These are phyloP conservation scores for Elysia crispata DNA, from an alignment of 2,888 invertebrate genomes.

Conservation along the genomic window DNA sequence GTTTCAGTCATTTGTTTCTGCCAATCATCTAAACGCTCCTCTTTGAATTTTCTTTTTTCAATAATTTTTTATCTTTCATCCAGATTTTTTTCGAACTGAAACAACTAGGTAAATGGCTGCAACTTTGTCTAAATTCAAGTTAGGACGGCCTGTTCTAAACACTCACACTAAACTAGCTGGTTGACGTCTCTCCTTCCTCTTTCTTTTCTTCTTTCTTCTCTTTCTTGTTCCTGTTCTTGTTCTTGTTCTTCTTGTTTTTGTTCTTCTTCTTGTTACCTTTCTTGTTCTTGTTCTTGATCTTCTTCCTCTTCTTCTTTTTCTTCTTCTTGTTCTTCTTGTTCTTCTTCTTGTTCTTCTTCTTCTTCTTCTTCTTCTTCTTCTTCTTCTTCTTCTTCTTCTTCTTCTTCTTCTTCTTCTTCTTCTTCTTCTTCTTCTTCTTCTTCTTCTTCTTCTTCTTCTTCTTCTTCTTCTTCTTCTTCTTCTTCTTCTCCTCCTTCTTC, in stretches of 20 bases:
- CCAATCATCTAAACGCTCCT: too few relatives aligned
- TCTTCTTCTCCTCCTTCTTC: conserved; percentile 5
- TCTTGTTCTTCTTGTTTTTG: not conserved
- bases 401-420: conserved; percentile 16
- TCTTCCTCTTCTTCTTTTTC: not conserved
- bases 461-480: not conserved
- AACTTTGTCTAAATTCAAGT: conserved; percentile 5
- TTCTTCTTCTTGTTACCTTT: too few relatives aligned
- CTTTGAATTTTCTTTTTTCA: too few relatives aligned
- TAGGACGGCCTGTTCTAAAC: too few relatives aligned
- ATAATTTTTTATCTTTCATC: too few relatives aligned
- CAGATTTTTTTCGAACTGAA: not conserved
- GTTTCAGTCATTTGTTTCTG: too few relatives aligned
- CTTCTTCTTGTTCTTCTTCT: not conserved
- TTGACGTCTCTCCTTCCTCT: not conserved
- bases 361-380: too few relatives aligned
- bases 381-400: too few relatives aligned
- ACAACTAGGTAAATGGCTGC: not conserved
- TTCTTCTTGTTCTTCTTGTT: not conserved
- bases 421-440: conserved; percentile 9
- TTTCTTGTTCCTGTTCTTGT: conserved; percentile 19
- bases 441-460: not conserved
- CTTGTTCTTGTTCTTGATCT: too few relatives aligned
- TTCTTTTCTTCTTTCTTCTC: not conserved
- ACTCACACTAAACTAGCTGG: too few relatives aligned